Conservation (phyloP, 2,888 invertebrate genomes). For the Thereva unica region DNA sequence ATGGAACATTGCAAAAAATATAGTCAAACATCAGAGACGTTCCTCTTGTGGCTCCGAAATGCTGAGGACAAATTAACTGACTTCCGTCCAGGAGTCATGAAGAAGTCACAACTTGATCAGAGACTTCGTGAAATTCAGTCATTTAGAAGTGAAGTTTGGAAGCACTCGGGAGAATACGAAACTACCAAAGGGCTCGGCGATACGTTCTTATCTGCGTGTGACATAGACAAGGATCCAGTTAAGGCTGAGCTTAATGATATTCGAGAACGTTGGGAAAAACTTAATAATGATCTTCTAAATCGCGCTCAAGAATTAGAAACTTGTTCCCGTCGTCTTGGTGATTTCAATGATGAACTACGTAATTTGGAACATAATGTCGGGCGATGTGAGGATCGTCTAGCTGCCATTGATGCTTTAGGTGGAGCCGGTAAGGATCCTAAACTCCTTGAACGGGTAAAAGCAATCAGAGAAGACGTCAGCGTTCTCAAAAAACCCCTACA, state of each 20-base stretch:
- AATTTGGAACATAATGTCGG: constrained; percentile 84
- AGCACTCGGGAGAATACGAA: constrained; percentile 90
- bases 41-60: constrained; percentile 85
- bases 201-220: constrained; percentile 84
- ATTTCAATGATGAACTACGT: constrained; percentile 82
- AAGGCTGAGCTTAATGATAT: constrained; percentile 78
- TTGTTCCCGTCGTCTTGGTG: constrained; percentile 77
- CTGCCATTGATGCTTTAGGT: constrained; percentile 68
- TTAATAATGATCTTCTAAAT: constrained; percentile 73
- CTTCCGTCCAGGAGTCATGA: constrained; percentile 78
- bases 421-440: constrained; percentile 81
- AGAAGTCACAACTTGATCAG: constrained; percentile 83
- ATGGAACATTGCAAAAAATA: constrained; percentile 92
- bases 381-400: constrained; percentile 85
- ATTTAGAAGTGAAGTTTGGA: constrained; percentile 92
- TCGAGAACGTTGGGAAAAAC: constrained; percentile 87
- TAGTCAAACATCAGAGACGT: constrained; percentile 80
- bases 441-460: constrained; percentile 81
- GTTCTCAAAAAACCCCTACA: constrained; percentile 75
- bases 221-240: constrained; percentile 88
- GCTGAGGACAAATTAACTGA: constrained; percentile 83
- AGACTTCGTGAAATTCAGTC: constrained; percentile 85
- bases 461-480: constrained; percentile 78
- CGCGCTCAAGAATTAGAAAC: constrained; percentile 67
- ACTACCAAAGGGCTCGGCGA: constrained; percentile 85